phyloP scores from a whole-genome alignment of 2,888 invertebrate genomes.

The Formica aserva region DNA sequence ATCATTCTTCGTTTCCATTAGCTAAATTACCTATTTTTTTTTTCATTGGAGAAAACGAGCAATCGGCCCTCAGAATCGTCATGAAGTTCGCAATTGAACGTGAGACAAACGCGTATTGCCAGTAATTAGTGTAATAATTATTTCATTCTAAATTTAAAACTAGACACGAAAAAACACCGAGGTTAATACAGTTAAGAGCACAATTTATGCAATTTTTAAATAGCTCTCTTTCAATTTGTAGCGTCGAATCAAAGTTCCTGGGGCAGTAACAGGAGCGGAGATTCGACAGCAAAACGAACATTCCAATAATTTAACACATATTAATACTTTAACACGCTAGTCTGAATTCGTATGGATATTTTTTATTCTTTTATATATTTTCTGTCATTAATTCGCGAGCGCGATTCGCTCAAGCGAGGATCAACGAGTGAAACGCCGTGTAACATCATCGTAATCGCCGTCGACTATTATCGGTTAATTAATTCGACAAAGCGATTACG shows the following conservation, averaged over 20 bases:
- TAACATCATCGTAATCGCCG: constrained; percentile 3
- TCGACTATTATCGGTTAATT: constrained; percentile 3
- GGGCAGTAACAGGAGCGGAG: constrained; percentile 81
- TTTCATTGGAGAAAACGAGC: constrained; percentile 8
- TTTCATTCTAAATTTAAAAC: constrained; percentile 36
- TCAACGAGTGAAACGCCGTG: constrained; percentile 19
- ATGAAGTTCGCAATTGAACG: constrained; percentile 10
- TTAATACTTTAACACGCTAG: neutral
- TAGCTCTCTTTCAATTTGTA: constrained; percentile 9
- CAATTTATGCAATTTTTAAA: constrained; percentile 9
- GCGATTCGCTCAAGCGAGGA: constrained; percentile 23
- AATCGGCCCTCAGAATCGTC: constrained; percentile 25
- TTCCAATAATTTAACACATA: constrained; percentile 11
- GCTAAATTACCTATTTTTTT: neutral
- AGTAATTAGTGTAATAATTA: constrained; percentile 17
- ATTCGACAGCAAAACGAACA: constrained; percentile 24
- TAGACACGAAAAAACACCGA: constrained; percentile 54
- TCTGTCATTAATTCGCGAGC: constrained; percentile 6
- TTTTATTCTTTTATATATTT: constrained; percentile 11
- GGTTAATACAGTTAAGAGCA: constrained; percentile 46
- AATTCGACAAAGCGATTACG: constrained; percentile 9
- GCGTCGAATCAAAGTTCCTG: constrained; percentile 72
- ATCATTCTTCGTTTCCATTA: constrained; percentile 13
- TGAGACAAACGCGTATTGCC: constrained; percentile 21
- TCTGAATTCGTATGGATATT: constrained; percentile 3